A percentile compares a stretch with the other conserved stretches of the same genome.
phyloP scores from a whole-genome alignment of 2,797 vertebrate species.

The Sibirionetta formosa region DNA sequence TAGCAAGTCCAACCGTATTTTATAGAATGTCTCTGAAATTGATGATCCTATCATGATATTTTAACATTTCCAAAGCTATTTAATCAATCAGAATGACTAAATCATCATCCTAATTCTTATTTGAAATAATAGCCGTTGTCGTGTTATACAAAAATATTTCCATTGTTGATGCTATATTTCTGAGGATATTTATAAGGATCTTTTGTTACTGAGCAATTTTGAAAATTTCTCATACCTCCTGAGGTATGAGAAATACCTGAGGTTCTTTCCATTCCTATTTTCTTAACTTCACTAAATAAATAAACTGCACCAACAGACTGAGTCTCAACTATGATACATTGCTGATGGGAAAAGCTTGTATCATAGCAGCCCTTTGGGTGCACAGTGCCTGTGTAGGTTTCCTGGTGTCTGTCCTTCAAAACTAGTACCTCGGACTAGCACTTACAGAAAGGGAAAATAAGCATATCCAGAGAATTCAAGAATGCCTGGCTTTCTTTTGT shows the following conservation, averaged over 20 bases:
- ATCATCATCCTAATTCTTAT: background rate
- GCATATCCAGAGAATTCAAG: background rate
- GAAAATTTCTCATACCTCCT: background rate
- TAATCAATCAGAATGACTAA: background rate
- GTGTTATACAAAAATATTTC: background rate
- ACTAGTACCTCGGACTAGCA: background rate
- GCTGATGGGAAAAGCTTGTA: background rate
- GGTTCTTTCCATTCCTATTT: background rate
- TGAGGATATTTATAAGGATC: background rate
- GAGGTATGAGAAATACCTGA: background rate
- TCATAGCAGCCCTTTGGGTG: background rate
- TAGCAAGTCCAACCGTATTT: background rate
- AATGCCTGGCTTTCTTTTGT: background rate
- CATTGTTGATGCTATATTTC: background rate
- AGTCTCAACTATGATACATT: background rate
- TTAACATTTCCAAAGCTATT: background rate
- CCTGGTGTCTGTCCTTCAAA: background rate
- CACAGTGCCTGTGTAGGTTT: background rate
- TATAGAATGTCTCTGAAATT: background rate
- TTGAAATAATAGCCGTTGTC: background rate
- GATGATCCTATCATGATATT: background rate
- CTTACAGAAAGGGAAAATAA: background rate
- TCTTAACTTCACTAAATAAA: background rate
- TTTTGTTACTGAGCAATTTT: background rate
- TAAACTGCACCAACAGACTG: background rate